Conservation (phyloP, 2,888 invertebrate genomes). For the Smittia sp. region DNA sequence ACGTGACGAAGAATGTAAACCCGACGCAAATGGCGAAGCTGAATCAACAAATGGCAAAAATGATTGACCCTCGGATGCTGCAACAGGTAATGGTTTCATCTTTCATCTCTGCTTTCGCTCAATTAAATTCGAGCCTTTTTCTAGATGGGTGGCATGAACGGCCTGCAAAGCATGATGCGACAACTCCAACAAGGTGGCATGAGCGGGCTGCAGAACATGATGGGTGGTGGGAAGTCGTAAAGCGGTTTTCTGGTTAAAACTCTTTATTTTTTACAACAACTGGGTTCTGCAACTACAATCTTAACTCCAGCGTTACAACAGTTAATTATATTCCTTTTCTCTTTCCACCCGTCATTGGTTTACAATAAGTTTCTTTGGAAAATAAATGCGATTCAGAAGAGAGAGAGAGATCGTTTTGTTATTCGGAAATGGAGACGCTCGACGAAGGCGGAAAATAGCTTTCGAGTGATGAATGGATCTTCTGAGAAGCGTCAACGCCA, state of each 20-base stretch:
- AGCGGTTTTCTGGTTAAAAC: background rate
- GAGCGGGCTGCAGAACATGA: slow-evolving; percentile 60
- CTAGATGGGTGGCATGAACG: slow-evolving; percentile 88
- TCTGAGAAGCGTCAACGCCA: too few species aligned
- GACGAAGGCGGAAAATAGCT: too few species aligned
- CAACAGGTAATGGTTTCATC: slow-evolving; percentile 62
- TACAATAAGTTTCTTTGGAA: slow-evolving; percentile 2
- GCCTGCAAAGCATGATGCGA: slow-evolving; percentile 96
- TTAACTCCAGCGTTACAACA: slow-evolving; percentile 17
- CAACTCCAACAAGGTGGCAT: slow-evolving; percentile 65
- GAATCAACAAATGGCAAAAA: slow-evolving; percentile 99
- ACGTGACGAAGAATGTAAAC: slow-evolving; percentile 98
- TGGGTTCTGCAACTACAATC: background rate
- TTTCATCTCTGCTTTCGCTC: background rate
- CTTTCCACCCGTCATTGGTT: slow-evolving; percentile 10
- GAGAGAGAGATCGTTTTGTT: too few species aligned
- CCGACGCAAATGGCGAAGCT: slow-evolving; percentile 98
- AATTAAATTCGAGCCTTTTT: slow-evolving; percentile 17
- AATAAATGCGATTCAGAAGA: background rate
- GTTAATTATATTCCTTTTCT: background rate
- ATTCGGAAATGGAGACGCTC: too few species aligned
- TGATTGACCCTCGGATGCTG: slow-evolving; percentile 98
- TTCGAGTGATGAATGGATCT: too few species aligned
- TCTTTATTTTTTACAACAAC: slow-evolving; percentile 7
- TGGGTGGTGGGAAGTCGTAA: slow-evolving; percentile 54